phyloP scores from a whole-genome alignment of 2,113 vertebrate genomes.

The Gallinago paraguaiae region DNA sequence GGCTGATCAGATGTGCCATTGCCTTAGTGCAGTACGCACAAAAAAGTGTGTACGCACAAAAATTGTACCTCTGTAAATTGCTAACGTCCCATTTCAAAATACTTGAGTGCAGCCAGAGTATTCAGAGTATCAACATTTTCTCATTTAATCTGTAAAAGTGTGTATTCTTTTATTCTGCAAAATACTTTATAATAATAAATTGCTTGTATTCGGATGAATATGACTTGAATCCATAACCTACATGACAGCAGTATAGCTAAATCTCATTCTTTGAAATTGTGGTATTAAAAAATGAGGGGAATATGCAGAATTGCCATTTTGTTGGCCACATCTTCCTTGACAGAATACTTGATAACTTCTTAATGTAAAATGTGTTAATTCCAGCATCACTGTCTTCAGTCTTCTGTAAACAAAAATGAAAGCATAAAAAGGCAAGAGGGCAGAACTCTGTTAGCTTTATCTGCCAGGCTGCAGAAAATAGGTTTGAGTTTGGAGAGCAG shows the following conservation, averaged over 20 bases:
- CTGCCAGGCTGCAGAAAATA: not conserved
- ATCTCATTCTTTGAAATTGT: not conserved
- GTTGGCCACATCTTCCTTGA: not conserved
- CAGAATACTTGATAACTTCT: not conserved
- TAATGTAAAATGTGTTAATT: not conserved
- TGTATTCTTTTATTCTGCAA: not conserved
- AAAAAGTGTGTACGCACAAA: not conserved
- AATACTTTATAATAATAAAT: not conserved
- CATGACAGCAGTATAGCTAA: not conserved
- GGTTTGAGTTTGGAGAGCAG: not conserved
- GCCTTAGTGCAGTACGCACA: not conserved
- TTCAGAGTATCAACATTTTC: not conserved
- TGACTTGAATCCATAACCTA: not conserved
- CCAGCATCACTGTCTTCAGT: not conserved
- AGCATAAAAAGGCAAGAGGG: not conserved
- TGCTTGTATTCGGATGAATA: not conserved
- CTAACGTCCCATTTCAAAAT: not conserved
- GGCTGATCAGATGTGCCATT: not conserved
- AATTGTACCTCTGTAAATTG: not conserved
- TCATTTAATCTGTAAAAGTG: not conserved
- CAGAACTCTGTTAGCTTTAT: not conserved
- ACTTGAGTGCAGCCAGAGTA: not conserved
- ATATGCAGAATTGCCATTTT: not conserved
- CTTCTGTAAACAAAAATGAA: not conserved
- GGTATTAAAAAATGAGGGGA: not conserved